A percentile compares a stretch with the other conserved stretches of the same genome.
Conservation (phyloP, 2,113 vertebrate species). For the Erinaceus europaeus region DNA sequence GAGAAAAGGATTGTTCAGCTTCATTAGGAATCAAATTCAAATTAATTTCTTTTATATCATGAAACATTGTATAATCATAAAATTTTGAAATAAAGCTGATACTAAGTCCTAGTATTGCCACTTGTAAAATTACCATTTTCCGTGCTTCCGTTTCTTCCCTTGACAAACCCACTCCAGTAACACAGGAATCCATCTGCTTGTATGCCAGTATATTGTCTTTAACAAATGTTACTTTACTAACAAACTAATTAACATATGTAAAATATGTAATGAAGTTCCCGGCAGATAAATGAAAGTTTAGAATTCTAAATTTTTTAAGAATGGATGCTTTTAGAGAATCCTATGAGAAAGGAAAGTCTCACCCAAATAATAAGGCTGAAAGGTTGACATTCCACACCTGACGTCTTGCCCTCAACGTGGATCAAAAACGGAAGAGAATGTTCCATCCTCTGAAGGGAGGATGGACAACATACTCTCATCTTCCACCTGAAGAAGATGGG, state of each 20-base stretch:
- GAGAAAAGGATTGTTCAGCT: not conserved
- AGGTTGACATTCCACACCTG: too few relatives aligned
- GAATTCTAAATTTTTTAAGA: not conserved
- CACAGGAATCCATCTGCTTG: not conserved
- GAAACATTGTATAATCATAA: not conserved
- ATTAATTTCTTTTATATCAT: not conserved
- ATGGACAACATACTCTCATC: too few relatives aligned
- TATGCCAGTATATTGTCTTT: too few relatives aligned
- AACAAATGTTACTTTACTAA: not conserved
- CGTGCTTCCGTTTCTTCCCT: not conserved
- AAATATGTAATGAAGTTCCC: not conserved
- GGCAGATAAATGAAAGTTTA: not conserved
- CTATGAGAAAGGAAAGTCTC: too few relatives aligned
- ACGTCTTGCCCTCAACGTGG: too few relatives aligned
- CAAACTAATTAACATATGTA: not conserved
- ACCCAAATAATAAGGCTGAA: too few relatives aligned
- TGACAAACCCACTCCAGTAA: not conserved
- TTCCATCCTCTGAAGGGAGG: too few relatives aligned
- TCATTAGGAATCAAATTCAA: conserved; percentile 11
- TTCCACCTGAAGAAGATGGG: too few relatives aligned
- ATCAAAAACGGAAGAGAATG: too few relatives aligned
- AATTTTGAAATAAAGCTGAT: not conserved
- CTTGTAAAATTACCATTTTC: not conserved
- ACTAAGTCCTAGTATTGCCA: not conserved
- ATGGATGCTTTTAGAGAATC: not conserved